Evolutionary conservation across 2,888 invertebrate genomes (phyloP).

Genomic region (Loripinus fragilis): DNA sequence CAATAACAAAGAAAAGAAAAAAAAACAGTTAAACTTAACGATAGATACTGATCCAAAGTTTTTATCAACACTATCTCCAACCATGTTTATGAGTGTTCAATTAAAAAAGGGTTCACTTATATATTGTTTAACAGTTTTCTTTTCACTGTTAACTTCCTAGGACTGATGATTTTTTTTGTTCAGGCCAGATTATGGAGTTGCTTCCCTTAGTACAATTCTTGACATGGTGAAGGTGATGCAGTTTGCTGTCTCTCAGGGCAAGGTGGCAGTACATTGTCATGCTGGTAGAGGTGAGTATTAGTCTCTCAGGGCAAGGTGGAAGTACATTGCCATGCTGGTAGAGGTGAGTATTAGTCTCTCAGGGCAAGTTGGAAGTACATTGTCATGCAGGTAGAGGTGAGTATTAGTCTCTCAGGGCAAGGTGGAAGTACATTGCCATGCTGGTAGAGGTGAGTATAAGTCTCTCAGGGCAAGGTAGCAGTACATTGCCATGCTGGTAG

Average conservation of each 20-base stretch:
- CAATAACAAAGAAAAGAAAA: too few species aligned
- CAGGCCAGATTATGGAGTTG: slow-evolving; percentile 93
- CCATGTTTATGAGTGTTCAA: too few species aligned
- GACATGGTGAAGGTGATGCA: slow-evolving; percentile 96
- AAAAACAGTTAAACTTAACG: too few species aligned
- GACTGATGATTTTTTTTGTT: slow-evolving; percentile 25
- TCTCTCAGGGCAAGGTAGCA: background rate
- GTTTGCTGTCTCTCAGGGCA: slow-evolving; percentile 92
- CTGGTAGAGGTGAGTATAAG: slow-evolving; percentile 85
- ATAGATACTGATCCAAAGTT: too few species aligned
- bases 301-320: slow-evolving; percentile 90
- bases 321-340: slow-evolving; percentile 93
- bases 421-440: slow-evolving; percentile 93
- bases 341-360: slow-evolving; percentile 75
- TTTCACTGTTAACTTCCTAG: too few species aligned
- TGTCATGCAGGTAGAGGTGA: slow-evolving; percentile 95
- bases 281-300: slow-evolving; percentile 86
- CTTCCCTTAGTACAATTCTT: slow-evolving; percentile 89
- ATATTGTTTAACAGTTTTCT: too few species aligned
- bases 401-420: slow-evolving; percentile 92
- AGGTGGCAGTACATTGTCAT: slow-evolving; percentile 93
- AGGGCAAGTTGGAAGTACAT: too few species aligned
- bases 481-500: slow-evolving; percentile 94
- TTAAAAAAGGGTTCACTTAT: too few species aligned
- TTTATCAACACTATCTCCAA: too few species aligned